Base-by-base conservation (phyloP, 2,888 invertebrate genomes). In the Andrena marginata region DNA sequence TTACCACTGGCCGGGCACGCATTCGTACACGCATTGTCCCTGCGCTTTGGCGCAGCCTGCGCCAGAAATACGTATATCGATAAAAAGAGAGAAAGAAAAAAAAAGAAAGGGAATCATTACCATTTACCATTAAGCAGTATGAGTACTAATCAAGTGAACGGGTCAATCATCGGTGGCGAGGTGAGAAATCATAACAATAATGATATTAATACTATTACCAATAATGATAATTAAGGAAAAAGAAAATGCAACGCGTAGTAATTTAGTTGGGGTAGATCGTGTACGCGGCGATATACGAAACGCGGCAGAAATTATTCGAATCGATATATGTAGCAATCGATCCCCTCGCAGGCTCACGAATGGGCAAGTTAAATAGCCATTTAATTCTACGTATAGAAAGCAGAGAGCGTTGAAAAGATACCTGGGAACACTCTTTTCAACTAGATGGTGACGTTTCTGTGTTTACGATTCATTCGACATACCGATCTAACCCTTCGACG, bases 41-140 rank as follows among this genome's bases (percentile, higher is more conserved):
- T 69, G 79, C 73, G 68, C 42, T 42, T 79, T 10, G n/a, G 29
- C 13, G 82, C 69, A 73, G 82, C 79, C 78, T 86, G 35, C 81
- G 80, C 75, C 76, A 72, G 77, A 67, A 54, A 20, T 4, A 6
- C 56, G 4, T 74, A 16, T 65, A 31, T 63, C 62, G 65, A 51
- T 48, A 60, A 72, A 13, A 35, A 33, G 8, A 8, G 2, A 33
- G n/a, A n/a, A n/a, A n/a, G n/a, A n/a, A n/a, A n/a, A n/a, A 31
- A 6, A 6, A 31, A 2, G 8, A 33, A 4, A 60, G 1, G 13
- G 33, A 54, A 87, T 83, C 77, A 84, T 75, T 76, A 70, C 76
- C 80, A 85, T 79, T 56, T 60, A 74, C 69, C 84, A 80, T 71
- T 26, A 77, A 84, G 51, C 48, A 51, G 60, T 42, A 54, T 56